A percentile compares a stretch with the other conserved stretches of the same genome.
Conservation (phyloP, 2,113 vertebrate genomes). For the Ameiurus melas region DNA sequence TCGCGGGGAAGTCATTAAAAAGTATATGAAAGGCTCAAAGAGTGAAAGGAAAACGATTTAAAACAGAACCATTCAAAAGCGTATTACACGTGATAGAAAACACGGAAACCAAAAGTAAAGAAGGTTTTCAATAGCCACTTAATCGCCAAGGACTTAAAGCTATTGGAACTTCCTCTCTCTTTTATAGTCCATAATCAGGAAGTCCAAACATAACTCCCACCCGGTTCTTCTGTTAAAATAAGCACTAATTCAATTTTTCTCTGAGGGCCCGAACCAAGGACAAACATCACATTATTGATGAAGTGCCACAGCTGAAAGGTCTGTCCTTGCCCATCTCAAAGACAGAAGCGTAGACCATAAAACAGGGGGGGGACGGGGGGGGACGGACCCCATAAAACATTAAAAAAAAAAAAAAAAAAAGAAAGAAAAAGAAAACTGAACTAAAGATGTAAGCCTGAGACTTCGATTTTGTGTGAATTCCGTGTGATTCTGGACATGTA, state of each 20-base stretch:
- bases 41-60: neutral
- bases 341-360: constrained; percentile 14
- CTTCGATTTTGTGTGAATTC: neutral
- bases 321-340: neutral
- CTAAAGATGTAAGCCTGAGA: neutral
- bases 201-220: constrained; percentile 24
- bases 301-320: constrained; percentile 14
- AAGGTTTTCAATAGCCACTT: constrained; percentile 17
- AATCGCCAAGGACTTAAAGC: constrained; percentile 11
- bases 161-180: constrained; percentile 15
- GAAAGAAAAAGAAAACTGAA: no score
- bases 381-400: no score
- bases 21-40: neutral
- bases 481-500: neutral
- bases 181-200: constrained; percentile 18
- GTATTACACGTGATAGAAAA: neutral
- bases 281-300: constrained; percentile 15
- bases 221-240: constrained; percentile 20
- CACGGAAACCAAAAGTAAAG: neutral
- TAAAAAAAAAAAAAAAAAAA: neutral
- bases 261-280: neutral
- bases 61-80: neutral
- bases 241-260: constrained; percentile 8
- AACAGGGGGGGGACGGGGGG: neutral
- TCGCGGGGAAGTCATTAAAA: neutral